A percentile compares a stretch with the other conserved stretches of the same genome.
Conservation (phyloP, 2,797 vertebrate species). For the Eutrigla gurnardus region DNA sequence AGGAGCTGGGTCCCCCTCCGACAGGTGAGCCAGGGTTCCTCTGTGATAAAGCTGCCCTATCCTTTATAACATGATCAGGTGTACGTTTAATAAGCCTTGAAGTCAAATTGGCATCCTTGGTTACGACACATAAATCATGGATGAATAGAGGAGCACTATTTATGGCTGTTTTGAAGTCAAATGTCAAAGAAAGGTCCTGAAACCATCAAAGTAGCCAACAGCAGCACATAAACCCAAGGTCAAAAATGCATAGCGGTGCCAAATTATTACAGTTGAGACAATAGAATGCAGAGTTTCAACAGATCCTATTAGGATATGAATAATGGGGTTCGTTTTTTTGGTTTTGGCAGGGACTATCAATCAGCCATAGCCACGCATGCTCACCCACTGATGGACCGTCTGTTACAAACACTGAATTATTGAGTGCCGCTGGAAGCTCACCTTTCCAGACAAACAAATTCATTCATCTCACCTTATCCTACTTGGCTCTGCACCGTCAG, state of each 20-base stretch:
- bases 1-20: constrained; percentile 63
- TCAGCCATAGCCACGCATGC: constrained; percentile 67
- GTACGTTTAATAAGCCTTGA: constrained; percentile 79
- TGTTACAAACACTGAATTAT: constrained; percentile 90
- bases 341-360: constrained; percentile 71
- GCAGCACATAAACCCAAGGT: constrained; percentile 30
- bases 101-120: constrained; percentile 74
- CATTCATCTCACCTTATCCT: constrained; percentile 72
- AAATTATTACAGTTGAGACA: constrained; percentile 62
- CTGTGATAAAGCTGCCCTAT: constrained; percentile 56
- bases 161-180: constrained; percentile 57
- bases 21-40: constrained; percentile 72
- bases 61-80: constrained; percentile 78
- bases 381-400: constrained; percentile 82
- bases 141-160: constrained; percentile 58
- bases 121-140: constrained; percentile 79
- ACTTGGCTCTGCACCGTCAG: constrained; percentile 56
- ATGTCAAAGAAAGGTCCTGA: constrained; percentile 51
- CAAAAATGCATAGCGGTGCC: constrained; percentile 49
- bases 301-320: constrained; percentile 79
- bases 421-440: constrained; percentile 79
- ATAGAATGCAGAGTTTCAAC: constrained; percentile 67
- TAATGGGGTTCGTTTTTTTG: constrained; percentile 69
- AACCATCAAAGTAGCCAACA: constrained; percentile 36
- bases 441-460: constrained; percentile 84